phyloP scores from a whole-genome alignment of 37 sponge, comb jelly and placozoan genomes.

The Ephydatia muelleri region DNA sequence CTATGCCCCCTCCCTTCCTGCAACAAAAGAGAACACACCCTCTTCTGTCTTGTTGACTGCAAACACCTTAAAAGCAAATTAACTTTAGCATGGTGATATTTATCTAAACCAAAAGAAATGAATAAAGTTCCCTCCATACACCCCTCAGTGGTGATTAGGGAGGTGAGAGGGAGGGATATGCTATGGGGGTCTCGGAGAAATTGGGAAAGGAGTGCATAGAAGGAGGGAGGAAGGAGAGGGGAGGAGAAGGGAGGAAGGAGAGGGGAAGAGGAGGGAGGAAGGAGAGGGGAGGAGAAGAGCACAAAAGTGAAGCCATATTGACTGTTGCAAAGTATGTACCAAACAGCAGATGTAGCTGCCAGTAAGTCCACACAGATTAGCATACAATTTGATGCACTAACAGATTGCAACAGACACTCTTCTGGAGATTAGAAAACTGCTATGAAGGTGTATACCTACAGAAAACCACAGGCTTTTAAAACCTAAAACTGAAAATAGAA shows the following conservation, averaged over 20 bases:
- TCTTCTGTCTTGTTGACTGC: background rate
- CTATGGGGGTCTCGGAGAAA: background rate
- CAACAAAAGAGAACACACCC: background rate
- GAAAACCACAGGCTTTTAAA: constrained; percentile 1
- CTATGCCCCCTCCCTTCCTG: too few relatives aligned
- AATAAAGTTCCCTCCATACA: background rate
- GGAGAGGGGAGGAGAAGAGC: background rate
- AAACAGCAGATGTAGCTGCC: background rate
- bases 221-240: background rate
- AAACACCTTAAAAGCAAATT: background rate
- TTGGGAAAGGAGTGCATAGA: background rate
- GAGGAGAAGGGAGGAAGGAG: background rate
- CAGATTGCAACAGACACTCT: too few relatives aligned
- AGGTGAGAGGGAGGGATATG: background rate
- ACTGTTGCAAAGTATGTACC: background rate
- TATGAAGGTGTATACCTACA: background rate
- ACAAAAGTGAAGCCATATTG: background rate
- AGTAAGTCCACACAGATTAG: background rate
- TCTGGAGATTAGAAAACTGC: background rate
- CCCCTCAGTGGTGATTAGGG: background rate
- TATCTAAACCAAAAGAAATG: background rate
- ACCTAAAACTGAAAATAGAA: background rate
- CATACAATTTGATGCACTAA: too few relatives aligned
- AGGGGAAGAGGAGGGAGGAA: background rate
- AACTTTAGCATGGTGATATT: background rate